phyloP scores from a whole-genome alignment of 2,797 vertebrate genomes.

The Mycteria americana region DNA sequence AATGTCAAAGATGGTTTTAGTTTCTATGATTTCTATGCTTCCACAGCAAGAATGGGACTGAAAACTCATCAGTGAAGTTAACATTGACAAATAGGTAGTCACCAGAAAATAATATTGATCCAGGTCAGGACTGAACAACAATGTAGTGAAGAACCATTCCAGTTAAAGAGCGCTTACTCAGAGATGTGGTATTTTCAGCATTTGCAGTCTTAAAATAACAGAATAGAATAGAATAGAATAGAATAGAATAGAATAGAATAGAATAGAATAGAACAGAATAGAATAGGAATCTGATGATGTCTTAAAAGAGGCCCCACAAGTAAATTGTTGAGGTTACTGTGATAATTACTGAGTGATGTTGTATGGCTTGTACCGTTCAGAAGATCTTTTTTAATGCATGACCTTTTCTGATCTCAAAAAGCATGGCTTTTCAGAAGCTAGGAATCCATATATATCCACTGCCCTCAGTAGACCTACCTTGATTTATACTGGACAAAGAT shows the following conservation, averaged over 20 bases:
- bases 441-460: not conserved
- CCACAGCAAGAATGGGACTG: not conserved
- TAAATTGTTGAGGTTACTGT: not conserved
- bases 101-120: not conserved
- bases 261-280: not conserved
- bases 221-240: not conserved
- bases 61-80: not conserved
- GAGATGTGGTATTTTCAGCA: not conserved
- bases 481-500: not conserved
- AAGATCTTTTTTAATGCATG: not conserved
- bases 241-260: not conserved
- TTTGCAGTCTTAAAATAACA: not conserved
- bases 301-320: not conserved
- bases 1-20: not conserved
- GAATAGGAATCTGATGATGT: accelerated
- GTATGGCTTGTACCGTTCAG: not conserved
- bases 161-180: not conserved
- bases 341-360: not conserved
- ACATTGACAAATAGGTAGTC: not conserved
- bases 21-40: not conserved
- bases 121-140: not conserved
- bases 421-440: not conserved
- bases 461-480: not conserved
- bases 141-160: not conserved
- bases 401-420: not conserved